Percentiles rank a stretch among this genome's conserved stretches.
These are phyloP conservation scores for Hypsibius dujardini DNA, from an alignment of 1,140 invertebrate species.

Conservation along the genomic window DNA sequence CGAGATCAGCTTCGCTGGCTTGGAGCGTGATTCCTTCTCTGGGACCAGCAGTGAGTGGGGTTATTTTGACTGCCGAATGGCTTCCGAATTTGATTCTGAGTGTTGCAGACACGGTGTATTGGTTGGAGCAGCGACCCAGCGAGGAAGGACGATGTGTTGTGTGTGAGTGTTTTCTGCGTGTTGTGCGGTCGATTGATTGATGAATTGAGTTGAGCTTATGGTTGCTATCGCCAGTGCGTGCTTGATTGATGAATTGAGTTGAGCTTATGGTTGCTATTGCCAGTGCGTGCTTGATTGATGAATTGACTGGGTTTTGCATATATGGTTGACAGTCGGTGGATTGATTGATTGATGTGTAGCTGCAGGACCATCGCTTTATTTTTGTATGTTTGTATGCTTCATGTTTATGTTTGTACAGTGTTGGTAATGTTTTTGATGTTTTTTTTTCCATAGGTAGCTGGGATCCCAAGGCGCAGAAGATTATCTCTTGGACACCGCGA, in stretches of 20 bases:
- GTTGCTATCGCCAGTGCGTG: too few species aligned
- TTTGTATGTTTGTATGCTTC: too few species aligned
- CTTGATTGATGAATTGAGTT: too few species aligned
- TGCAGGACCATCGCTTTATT: too few species aligned
- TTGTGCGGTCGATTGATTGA: too few species aligned
- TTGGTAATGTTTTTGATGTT: background rate
- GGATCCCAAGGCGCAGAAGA: background rate
- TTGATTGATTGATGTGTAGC: too few species aligned
- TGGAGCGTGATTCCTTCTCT: background rate
- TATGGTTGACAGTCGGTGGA: background rate
- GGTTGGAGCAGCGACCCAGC: background rate
- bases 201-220: too few species aligned
- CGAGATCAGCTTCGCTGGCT: background rate
- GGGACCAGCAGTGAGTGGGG: background rate
- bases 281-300: too few species aligned
- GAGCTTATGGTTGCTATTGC: too few species aligned
- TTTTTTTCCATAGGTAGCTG: slow-evolving; percentile 1
- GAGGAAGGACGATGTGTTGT: background rate
- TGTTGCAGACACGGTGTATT: background rate
- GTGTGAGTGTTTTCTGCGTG: background rate
- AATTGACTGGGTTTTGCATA: too few species aligned
- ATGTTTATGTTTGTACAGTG: too few species aligned
- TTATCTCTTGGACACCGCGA: background rate
- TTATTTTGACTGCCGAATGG: background rate
- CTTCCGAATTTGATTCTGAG: background rate